These are phyloP conservation scores for Alaudala cheleensis DNA, from an alignment of 2,113 vertebrate species.

Conservation along the genomic window DNA sequence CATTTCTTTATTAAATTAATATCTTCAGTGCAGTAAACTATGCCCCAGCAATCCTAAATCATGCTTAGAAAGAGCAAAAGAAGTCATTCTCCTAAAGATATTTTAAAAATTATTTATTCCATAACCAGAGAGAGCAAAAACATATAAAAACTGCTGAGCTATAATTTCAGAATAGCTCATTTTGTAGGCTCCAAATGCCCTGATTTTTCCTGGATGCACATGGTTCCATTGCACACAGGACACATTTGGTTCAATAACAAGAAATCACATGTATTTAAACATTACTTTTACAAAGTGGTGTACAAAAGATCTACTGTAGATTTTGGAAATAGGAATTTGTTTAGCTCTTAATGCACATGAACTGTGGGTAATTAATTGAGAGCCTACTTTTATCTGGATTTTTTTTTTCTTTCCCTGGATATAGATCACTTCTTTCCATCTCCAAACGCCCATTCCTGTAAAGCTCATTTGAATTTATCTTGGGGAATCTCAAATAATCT, in stretches of 20 bases:
- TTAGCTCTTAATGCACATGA: neutral
- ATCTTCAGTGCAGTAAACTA: neutral
- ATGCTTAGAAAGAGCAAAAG: neutral
- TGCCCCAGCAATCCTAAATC: neutral
- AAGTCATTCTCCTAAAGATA: neutral
- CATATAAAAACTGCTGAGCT: neutral
- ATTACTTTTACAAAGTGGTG: neutral
- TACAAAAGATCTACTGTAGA: neutral
- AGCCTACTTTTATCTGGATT: neutral
- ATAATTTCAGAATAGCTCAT: neutral
- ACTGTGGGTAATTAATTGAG: neutral
- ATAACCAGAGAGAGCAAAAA: neutral
- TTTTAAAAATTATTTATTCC: neutral
- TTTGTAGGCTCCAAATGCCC: neutral
- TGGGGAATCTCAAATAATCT: slow-evolving; percentile 54
- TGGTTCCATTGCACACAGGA: neutral
- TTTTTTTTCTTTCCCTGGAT: neutral
- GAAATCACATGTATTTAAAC: neutral
- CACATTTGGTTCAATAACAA: neutral
- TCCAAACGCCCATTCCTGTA: neutral
- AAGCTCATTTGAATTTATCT: slow-evolving; percentile 49
- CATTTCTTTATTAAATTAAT: neutral
- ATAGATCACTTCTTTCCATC: neutral
- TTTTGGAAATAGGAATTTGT: slow-evolving; percentile 2
- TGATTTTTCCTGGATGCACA: neutral